Evolutionary conservation across 1,140 invertebrate genomes (phyloP), one percentile per base, ranked within the genome.

Genomic region (Tigriopus japonicus): DNA sequence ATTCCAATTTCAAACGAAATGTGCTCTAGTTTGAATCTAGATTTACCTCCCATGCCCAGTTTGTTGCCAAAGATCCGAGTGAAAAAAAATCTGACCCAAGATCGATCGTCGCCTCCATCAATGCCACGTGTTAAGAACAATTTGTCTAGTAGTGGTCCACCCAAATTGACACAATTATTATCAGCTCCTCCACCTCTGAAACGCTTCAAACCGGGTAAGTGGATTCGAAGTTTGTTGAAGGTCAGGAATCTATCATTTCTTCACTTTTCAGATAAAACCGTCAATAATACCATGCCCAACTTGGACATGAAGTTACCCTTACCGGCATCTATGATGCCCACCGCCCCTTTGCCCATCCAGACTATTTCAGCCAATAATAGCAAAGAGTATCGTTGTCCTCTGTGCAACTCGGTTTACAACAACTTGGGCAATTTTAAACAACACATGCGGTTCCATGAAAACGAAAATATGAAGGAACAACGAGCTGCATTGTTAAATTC

Each of bases 401-500:
- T 52, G 9, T 60, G 58, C 15, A 52, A 60, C 41, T 49, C 58
- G 12, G 42, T 19, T 21, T 60, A 49, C 58, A 60, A 13, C 15
- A 60, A 60, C 28, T 17, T 52, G 17, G 58, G 58, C 35, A 60
- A 60, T 45, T 60, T 60, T 54, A 42, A 42, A 6, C 58, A 60
- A 28, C 58, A 60, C 21, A 60, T 60, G 45, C 13, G 28, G 42
- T n/a, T 14, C 15, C 58, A 60, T 35, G 45, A 19, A 10, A 60
- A 49, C 14, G 58, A 52, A 15, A 45, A 60, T 13, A 15, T 58
- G n/a, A 41, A 15, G 21, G 42, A 17, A 21, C 15, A 49, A 24
- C 42, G 42, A 23, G 35, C 17, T 3, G 45, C 42, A 24, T 23
- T 35, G 12, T 15, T 15, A 35, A 23, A 55, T 19, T 28, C 53